Percentiles rank a stretch among this genome's conserved stretches.
Conservation (phyloP, 1,140 invertebrate genomes). For the Teleopsis dalmanni region DNA sequence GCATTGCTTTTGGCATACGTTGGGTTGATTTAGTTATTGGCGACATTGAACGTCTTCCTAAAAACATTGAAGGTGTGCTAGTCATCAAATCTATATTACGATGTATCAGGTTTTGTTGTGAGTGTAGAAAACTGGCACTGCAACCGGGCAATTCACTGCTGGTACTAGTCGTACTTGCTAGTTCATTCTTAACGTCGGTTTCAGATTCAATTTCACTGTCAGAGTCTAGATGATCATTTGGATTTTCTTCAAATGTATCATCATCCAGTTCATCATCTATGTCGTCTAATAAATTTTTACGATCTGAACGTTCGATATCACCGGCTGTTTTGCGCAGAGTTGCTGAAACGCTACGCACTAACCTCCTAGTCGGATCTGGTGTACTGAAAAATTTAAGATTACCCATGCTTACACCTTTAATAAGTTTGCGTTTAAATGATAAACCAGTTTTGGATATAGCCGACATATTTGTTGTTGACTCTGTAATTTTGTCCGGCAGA, state of each 20-base stretch:
- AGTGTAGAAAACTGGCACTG: slow-evolving; percentile 24
- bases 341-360: slow-evolving; percentile 35
- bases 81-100: slow-evolving; percentile 40
- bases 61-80: slow-evolving; percentile 41
- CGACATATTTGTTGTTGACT: neutral
- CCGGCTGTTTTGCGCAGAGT: slow-evolving; percentile 26
- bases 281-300: neutral
- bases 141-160: slow-evolving; percentile 3
- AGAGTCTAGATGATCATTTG: slow-evolving; percentile 17
- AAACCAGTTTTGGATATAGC: slow-evolving; percentile 5
- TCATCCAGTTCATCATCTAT: slow-evolving; percentile 9
- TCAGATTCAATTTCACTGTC: slow-evolving; percentile 26
- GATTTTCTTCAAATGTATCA: slow-evolving; percentile 15
- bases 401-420: slow-evolving; percentile 42
- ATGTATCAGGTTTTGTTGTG: slow-evolving; percentile 29
- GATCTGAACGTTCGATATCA: slow-evolving; percentile 11
- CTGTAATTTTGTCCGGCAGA: slow-evolving; percentile 13
- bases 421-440: slow-evolving; percentile 35
- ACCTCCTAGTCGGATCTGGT: slow-evolving; percentile 33
- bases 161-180: slow-evolving; percentile 11
- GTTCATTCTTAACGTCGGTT: neutral
- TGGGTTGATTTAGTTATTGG: slow-evolving; percentile 78
- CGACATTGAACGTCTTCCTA: slow-evolving; percentile 68
- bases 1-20: slow-evolving; percentile 77
- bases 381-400: slow-evolving; percentile 39